Base-by-base conservation (phyloP, 2,888 invertebrate genomes). In the Netelia fuscicornis region DNA sequence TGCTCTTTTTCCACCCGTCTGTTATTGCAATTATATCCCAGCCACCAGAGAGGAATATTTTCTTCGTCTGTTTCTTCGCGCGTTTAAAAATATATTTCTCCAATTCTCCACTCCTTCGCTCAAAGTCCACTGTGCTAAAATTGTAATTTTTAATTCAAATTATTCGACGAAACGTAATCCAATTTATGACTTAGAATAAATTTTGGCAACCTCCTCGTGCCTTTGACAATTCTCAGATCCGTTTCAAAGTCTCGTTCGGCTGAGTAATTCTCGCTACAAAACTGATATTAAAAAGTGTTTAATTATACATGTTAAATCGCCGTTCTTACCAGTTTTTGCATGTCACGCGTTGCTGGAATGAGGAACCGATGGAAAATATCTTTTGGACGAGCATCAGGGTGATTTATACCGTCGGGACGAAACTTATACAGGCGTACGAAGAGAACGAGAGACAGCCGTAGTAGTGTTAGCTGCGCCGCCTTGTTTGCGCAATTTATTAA, bases 401-500 rank as follows among this genome's bases (percentile, higher is more conserved):
- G 30, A 30, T 30, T 30, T 30, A 30, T 30, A 30, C 30, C 30
- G 5, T 5, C 10, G 54, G 54, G 54, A 54, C 54, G 11, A 54
- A n/a, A 54, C n/a, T 54, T 54, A 54, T 54, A 54, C 17, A 54
- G 13, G 17, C 17, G 13, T 20, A 10, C 64, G 37, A 62, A 11
- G 65, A 81, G 60, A 60, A 65, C 65, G 65, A 48, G 54, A 37
- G 60, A 60, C 44, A 52, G 80, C 60, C 58, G 37, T 52, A 20
- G 62, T 30, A 25, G 37, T 67, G 48, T 52, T 48, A 13, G 62
- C 30, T 52, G 71, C 71, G 62, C 20, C 44, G 58, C 76, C 71
- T 77, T 75, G 65, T 86, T 88, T 86, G 67, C 80, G 75, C 64
- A 79, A 58, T 58, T 81, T 65, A 83, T 87, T 89, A 85, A 86